A percentile compares a stretch with the other conserved stretches of the same genome.
Conservation (phyloP, 2,888 invertebrate species). For the Lamellibrachia columna region DNA sequence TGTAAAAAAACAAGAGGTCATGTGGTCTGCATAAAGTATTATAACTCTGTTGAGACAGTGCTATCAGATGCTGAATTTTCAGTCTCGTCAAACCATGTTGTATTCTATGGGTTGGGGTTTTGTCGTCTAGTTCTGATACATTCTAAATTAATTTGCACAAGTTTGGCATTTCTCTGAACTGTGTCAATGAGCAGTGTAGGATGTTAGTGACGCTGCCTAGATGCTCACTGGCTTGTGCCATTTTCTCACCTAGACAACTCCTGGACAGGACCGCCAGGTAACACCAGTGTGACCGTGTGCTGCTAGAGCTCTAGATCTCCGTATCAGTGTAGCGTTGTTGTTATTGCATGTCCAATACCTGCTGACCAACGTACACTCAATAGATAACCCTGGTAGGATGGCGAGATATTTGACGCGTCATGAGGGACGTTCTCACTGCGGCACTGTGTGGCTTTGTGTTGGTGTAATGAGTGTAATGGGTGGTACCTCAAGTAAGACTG, state of each 20-base stretch:
- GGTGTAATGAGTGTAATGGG: not conserved
- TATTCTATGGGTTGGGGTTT: too few relatives aligned
- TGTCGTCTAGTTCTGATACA: not conserved
- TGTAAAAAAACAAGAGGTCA: not conserved
- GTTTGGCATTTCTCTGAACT: not conserved
- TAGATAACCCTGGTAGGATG: constrained; percentile 17
- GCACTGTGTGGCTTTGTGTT: not conserved
- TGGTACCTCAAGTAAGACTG: too few relatives aligned
- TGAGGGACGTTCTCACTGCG: not conserved
- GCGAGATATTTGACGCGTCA: constrained; percentile 16
- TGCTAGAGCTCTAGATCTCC: not conserved
- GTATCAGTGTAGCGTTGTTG: not conserved
- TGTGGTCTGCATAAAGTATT: not conserved
- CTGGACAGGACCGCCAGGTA: constrained; percentile 59
- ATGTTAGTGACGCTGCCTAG: not conserved
- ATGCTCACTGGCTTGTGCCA: not conserved
- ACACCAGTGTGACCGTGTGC: constrained; percentile 20
- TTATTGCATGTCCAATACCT: not conserved
- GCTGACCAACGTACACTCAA: constrained; percentile 3
- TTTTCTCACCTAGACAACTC: constrained; percentile 52
- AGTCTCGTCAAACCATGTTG: too few relatives aligned
- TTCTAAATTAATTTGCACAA: not conserved
- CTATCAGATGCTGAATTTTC: not conserved
- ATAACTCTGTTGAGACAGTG: not conserved
- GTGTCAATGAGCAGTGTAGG: not conserved